Evolutionary conservation across 53 echinoderm and acorn worm species (phyloP), one percentile per base, ranked within the genome.

Genomic region (Temnopleurus reevesii): DNA sequence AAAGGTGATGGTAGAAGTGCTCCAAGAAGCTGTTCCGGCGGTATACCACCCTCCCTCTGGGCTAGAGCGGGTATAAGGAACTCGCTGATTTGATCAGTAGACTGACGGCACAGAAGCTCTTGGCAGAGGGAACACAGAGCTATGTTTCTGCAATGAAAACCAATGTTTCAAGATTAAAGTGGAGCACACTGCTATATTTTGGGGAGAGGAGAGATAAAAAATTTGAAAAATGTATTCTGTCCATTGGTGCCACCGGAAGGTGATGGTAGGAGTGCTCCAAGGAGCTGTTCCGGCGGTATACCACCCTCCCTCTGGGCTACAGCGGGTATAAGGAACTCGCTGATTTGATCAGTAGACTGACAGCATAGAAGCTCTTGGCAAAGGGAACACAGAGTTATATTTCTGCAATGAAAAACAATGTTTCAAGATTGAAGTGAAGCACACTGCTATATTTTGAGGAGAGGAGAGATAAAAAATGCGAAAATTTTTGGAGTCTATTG

Each of bases 291-390:
- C 5, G 93, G 77, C 15, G 93, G 80, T 80, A 95, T 91, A 45
- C 91, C 66, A 21, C 77, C 55, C 17, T 80, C 38, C 45, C 92
- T 90, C 47, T 76, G 66, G 19, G 91, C 90, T 18, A 96, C 45
- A 35, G 94, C 90, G 3, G 99, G 99, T 35, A 99, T 83, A 10
- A 99, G 92, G 83, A 99, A 96, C 45, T 89, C 89, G 31, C 91
- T 93, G 83, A 99, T 92, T 83, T 96, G 96, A 26, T 99, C 95
- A 12, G 92, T 92, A 91, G 93, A 99, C 49, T 89, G 90, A 19
- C 92, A 84, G 36, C 94, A 96, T 34, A 99, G 83, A 7, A 99
- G 90, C 54, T 94, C 96, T 77, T 90, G 86, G 90, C 99, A 99
- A 33, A 99, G 58, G 12, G 81, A 86, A 30, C 93, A 90, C 31